Conservation (phyloP, 1,140 invertebrate genomes). For the Metaphire vulgaris region DNA sequence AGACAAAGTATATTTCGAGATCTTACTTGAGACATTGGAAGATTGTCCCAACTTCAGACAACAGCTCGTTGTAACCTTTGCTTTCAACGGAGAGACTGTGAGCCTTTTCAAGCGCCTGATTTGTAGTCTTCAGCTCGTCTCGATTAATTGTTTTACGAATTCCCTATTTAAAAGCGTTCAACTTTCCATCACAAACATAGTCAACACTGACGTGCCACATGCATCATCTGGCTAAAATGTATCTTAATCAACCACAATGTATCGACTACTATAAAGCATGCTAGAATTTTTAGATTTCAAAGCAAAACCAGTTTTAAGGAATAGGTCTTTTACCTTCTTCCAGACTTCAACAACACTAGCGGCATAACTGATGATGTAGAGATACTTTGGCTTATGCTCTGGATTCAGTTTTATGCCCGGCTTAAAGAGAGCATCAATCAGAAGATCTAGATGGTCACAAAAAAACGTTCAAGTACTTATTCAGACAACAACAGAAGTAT, state of each 20-base stretch:
- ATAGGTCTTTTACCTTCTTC: conserved; percentile 62
- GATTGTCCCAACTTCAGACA: conserved; percentile 64
- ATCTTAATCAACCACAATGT: too few species aligned
- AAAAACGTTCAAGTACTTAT: too few species aligned
- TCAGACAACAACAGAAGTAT: too few species aligned
- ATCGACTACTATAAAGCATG: too few species aligned
- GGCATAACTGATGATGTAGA: conserved; percentile 88
- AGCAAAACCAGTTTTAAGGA: neutral
- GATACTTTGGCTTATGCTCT: conserved; percentile 95
- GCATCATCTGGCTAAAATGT: too few species aligned
- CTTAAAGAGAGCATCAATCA: conserved; percentile 89
- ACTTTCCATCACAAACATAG: too few species aligned
- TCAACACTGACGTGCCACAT: too few species aligned
- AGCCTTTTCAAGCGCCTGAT: conserved; percentile 86
- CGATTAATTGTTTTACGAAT: conserved; percentile 50
- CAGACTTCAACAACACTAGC: conserved; percentile 80
- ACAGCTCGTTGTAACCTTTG: conserved; percentile 83
- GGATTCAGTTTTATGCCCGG: conserved; percentile 86
- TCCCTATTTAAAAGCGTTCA: conserved; percentile 36
- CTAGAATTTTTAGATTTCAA: too few species aligned
- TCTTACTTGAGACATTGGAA: conserved; percentile 80
- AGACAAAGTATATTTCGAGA: too few species aligned
- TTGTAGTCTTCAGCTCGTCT: conserved; percentile 77
- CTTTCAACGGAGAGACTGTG: conserved; percentile 82
- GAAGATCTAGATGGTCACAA: conserved; percentile 61